phyloP scores from a whole-genome alignment of 2,888 invertebrate genomes.

The Plemyria rubiginata region DNA sequence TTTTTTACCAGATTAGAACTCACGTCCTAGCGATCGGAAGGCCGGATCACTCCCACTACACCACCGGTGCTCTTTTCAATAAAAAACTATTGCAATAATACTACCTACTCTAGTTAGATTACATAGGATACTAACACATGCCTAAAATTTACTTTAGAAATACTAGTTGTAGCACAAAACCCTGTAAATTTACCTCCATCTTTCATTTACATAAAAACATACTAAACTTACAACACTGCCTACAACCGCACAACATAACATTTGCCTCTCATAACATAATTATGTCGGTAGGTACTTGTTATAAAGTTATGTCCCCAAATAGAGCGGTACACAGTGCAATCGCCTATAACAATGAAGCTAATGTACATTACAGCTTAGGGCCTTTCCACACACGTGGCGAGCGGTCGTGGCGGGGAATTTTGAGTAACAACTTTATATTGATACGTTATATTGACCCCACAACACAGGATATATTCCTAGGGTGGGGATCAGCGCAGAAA shows the following conservation, averaged over 20 bases:
- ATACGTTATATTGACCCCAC: too few relatives aligned
- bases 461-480: too few relatives aligned
- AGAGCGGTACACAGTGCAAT: constrained; percentile 20
- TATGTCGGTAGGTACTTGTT: constrained; percentile 16
- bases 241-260: constrained; percentile 6
- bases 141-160: too few relatives aligned
- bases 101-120: too few relatives aligned
- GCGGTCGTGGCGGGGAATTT: constrained; percentile 5
- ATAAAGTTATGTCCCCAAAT: constrained; percentile 17
- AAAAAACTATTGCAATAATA: too few relatives aligned
- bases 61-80: too few relatives aligned
- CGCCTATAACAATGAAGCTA: constrained; percentile 36
- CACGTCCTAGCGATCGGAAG: too few relatives aligned
- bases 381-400: constrained; percentile 6
- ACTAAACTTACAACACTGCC: background rate
- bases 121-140: too few relatives aligned
- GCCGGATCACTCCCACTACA: too few relatives aligned
- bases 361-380: constrained; percentile 37
- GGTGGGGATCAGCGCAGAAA: too few relatives aligned
- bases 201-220: constrained; percentile 4
- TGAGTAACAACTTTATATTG: background rate
- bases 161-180: background rate
- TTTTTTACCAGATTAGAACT: too few relatives aligned
- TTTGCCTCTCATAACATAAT: constrained; percentile 12
- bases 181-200: background rate